phyloP scores from a whole-genome alignment of 1,140 invertebrate genomes.

The Battus philenor region DNA sequence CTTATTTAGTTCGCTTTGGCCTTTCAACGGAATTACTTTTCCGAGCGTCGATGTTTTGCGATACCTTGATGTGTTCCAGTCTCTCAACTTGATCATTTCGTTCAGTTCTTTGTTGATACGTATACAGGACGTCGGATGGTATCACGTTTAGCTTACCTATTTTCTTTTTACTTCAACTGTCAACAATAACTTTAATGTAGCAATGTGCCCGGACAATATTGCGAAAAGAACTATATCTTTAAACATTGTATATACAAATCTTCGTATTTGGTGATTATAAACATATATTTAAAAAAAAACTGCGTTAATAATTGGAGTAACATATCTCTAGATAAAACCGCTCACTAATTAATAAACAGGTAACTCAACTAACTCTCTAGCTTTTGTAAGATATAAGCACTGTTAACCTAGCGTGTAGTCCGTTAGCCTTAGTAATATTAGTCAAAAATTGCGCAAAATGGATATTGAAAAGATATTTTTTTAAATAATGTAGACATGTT shows the following conservation, averaged over 20 bases:
- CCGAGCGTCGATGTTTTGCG: slow-evolving; percentile 7
- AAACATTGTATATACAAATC: too few relatives aligned
- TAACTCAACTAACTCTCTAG: background rate
- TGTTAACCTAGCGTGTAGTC: background rate
- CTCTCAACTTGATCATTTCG: slow-evolving; percentile 4
- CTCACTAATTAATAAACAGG: too few relatives aligned
- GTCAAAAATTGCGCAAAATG: background rate
- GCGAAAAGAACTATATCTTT: too few relatives aligned
- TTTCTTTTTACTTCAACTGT: background rate
- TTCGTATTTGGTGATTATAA: too few relatives aligned
- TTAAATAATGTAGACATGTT: background rate
- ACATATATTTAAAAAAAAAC: too few relatives aligned
- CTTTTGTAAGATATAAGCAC: background rate
- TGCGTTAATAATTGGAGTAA: too few relatives aligned
- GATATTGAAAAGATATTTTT: background rate
- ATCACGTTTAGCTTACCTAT: too few relatives aligned
- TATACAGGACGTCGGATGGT: background rate
- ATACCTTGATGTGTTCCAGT: background rate
- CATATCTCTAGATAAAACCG: too few relatives aligned
- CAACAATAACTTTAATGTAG: background rate
- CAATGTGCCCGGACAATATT: too few relatives aligned
- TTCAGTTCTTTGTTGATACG: background rate
- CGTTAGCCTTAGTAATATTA: background rate
- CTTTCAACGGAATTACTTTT: slow-evolving; percentile 8
- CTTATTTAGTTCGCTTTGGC: slow-evolving; percentile 12